Evolutionary conservation across 1,140 invertebrate species (phyloP).

Genomic region (Thalassaphorura encarpata): DNA sequence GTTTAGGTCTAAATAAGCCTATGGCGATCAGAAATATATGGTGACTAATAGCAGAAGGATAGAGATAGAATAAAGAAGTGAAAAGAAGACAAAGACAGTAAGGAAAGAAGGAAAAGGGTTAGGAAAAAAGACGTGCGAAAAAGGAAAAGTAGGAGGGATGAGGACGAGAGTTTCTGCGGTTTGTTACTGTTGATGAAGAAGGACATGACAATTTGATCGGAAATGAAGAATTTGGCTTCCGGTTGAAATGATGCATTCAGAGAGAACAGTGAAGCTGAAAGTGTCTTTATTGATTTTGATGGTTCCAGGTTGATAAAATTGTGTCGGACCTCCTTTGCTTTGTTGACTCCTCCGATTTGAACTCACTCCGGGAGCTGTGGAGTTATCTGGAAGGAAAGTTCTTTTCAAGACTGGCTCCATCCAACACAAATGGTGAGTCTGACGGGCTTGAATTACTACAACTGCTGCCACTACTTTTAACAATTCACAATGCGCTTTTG

Average conservation of each 20-base stretch:
- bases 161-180: no score
- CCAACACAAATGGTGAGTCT: constrained; percentile 23
- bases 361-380: constrained; percentile 29
- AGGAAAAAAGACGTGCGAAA: no score
- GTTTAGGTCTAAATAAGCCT: no score
- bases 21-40: no score
- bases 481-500: background rate
- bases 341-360: constrained; percentile 32
- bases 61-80: no score
- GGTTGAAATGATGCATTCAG: background rate
- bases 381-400: constrained; percentile 32
- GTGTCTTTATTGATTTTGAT: constrained; percentile 15
- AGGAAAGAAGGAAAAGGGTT: no score
- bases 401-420: constrained; percentile 27
- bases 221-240: constrained; percentile 5
- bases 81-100: no score
- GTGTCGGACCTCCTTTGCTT: constrained; percentile 28
- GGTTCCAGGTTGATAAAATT: constrained; percentile 29
- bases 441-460: no score
- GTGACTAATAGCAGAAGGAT: no score
- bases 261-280: background rate
- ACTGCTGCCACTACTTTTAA: background rate
- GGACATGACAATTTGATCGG: background rate
- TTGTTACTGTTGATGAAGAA: no score
- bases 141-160: no score